These are phyloP conservation scores for Gymnocheta viridis DNA, from an alignment of 2,888 invertebrate genomes.

Conservation along the genomic window DNA sequence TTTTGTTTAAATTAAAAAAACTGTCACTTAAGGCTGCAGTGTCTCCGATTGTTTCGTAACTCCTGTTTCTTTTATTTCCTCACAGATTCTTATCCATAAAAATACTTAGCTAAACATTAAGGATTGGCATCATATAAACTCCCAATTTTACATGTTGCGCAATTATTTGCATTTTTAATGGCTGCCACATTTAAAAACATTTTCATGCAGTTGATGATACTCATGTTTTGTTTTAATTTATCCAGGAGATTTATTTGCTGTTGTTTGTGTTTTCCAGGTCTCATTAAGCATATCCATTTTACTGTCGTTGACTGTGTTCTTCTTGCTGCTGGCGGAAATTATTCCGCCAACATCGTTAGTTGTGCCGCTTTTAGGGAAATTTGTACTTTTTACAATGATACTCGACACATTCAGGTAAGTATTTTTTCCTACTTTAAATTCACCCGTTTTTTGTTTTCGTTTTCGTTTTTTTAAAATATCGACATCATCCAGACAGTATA, in stretches of 20 bases:
- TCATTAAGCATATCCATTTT: constrained; percentile 97
- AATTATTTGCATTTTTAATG: constrained; percentile 20
- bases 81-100: neutral
- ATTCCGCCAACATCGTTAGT: constrained; percentile 96
- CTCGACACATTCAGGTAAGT: constrained; percentile 95
- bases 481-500: constrained; percentile 24
- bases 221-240: constrained; percentile 5
- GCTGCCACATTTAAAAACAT: neutral
- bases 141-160: neutral
- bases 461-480: neutral
- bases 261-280: constrained; percentile 84
- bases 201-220: neutral
- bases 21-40: too few species aligned
- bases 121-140: neutral
- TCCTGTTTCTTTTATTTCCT: too few species aligned
- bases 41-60: too few species aligned
- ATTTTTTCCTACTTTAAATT: neutral
- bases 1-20: too few species aligned
- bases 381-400: constrained; percentile 97
- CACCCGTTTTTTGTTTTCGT: neutral
- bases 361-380: constrained; percentile 95
- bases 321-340: constrained; percentile 94
- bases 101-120: neutral
- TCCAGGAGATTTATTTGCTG: neutral
- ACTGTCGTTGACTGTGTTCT: constrained; percentile 97